Base-by-base conservation (phyloP, 2,113 vertebrate genomes). In the Xyrauchen texanus region DNA sequence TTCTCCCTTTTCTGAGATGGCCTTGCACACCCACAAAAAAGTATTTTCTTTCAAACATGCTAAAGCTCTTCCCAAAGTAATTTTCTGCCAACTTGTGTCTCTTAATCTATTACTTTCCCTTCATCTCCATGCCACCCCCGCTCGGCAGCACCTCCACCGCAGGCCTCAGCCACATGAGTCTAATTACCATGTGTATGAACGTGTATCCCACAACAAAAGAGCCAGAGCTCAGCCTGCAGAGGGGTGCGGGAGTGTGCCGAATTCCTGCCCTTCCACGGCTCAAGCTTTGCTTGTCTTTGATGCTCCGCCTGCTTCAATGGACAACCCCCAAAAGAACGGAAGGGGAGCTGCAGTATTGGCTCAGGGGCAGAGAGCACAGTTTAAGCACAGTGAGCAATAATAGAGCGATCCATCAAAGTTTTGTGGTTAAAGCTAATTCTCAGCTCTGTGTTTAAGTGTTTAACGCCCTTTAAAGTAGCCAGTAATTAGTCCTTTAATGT, bases 151-250 rank as follows among this genome's bases (percentile, higher is more conserved):
- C 21, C 21, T 34, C 21, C 21, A 34, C 21, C 21, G 21, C 21
- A 34, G 21, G 21, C 21, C 21, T n/a, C 46, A 86, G 52, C 84
- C 84, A 78, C 88, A 85, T 87, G 83, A 87, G 79, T 74, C 87
- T 85, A 83, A 89, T 89, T 89, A 88, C 52, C 88, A 87, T 89
- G 81, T 84, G 85, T 89, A 85, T 88, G 80, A 86, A 80, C n/a
- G 64, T 70, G 72, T 66, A 60, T 78, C 57, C 80, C 83, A 81
- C 87, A 87, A 88, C 85, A 84, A 87, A 86, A 85, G 80, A 83
- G 78, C 66, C 78, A 57, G 85, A 51, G 42, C 52, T 42, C 49
- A 8, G 65, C 63, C 85, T 34, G 70, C 73, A 72, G 76, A 53
- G 53, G 77, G 44, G 73, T 67, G 68, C 45, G 74, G 77, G 78